Evolutionary conservation across 2,113 vertebrate species (phyloP).

Genomic region (Channa maculata): DNA sequence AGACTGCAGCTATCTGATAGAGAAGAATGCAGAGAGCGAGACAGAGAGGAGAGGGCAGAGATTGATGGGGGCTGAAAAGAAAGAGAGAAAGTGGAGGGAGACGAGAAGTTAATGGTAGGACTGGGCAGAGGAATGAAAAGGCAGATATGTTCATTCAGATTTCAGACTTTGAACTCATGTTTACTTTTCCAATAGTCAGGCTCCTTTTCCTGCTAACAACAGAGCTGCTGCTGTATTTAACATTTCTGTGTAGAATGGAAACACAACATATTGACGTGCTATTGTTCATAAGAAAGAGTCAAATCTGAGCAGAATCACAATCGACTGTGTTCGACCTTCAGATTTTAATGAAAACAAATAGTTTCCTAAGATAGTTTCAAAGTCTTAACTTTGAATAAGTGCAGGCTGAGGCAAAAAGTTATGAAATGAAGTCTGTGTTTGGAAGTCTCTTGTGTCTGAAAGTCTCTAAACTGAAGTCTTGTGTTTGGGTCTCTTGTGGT

Average conservation of each 20-base stretch:
- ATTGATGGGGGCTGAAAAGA: slow-evolving; percentile 51
- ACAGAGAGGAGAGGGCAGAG: slow-evolving; percentile 35
- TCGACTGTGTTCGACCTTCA: too few relatives aligned
- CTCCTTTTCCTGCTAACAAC: not conserved
- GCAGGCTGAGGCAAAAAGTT: too few relatives aligned
- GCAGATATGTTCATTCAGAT: slow-evolving; percentile 5
- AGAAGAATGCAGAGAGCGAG: slow-evolving; percentile 50
- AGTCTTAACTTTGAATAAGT: too few relatives aligned
- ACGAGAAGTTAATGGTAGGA: not conserved
- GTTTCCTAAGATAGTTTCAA: too few relatives aligned
- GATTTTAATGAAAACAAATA: too few relatives aligned
- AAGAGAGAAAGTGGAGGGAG: slow-evolving; percentile 22
- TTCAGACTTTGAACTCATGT: not conserved
- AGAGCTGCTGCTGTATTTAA: not conserved
- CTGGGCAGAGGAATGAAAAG: not conserved
- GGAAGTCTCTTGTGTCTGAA: too few relatives aligned
- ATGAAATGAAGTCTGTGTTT: too few relatives aligned
- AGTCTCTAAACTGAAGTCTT: too few relatives aligned
- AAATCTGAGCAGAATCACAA: too few relatives aligned
- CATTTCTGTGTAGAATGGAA: not conserved
- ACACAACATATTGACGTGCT: not conserved
- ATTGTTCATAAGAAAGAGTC: not conserved
- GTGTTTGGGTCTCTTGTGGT: too few relatives aligned
- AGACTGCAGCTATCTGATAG: slow-evolving; percentile 57
- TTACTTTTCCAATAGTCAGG: not conserved